Evolutionary conservation across 1,140 invertebrate species (phyloP), one percentile per base, ranked within the genome.

Genomic region (Drosophila busckii): DNA sequence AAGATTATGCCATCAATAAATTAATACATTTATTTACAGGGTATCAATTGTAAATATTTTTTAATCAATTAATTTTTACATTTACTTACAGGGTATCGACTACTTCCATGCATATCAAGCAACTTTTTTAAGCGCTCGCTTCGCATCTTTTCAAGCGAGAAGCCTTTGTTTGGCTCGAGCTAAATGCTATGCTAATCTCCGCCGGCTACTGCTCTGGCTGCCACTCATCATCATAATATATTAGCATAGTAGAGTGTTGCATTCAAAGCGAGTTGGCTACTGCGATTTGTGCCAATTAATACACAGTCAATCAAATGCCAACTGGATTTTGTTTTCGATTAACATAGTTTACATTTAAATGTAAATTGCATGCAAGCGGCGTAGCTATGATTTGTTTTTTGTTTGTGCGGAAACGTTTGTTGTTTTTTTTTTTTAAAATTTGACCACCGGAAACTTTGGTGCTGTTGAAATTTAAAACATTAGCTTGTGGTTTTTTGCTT

Each of bases 291-390:
- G 55, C 37, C 55, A 59, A 59, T 59, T 52, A 59, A 46, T 42
- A 59, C 12, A 16, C 17, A 38, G 35, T 16, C 32, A 35, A n/a
- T 6, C 25, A 17, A 12, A 31, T 12, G n/a, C n/a, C n/a, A n/a
- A 9, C 28, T 34, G n/a, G 20, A 9, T 26, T 31, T 35, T 26
- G 20, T 10, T 8, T 6, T 1, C 17, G 28, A 34, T 58, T 35
- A 46, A 52, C 50, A 61, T 61, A 40, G 46, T 61, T 61, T 46
- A 34, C 49, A 54, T 45, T 5, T 22, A 59, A 53, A 59, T 53
- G 54, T 38, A 59, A 52, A 59, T 59, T 40, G 4, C n/a, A 9
- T 19, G n/a, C n/a, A n/a, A n/a, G n/a, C n/a, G 4, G 8, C 2
- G 42, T 17, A 34, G 23, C 10, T 50, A 9, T 9, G 22, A 4